Evolutionary conservation across 2,888 invertebrate species (phyloP).

Genomic region (Ectobius pallidus): DNA sequence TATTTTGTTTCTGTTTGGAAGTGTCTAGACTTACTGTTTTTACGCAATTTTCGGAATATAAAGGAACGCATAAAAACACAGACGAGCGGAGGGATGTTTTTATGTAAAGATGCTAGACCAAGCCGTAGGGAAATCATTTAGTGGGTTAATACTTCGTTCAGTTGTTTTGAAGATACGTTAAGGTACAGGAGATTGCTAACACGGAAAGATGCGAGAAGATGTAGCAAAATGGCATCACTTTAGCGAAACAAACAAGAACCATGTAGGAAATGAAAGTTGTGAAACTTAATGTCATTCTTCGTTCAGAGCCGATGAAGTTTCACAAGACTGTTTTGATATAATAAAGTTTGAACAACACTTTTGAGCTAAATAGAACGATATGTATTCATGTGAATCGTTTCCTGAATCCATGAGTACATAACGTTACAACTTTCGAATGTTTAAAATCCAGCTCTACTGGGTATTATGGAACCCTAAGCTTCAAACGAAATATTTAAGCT

Average conservation of each 20-base stretch:
- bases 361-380: no score
- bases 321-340: not conserved
- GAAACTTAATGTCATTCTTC: not conserved
- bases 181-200: not conserved
- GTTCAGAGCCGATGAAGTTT: not conserved
- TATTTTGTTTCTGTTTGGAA: not conserved
- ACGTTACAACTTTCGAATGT: no score
- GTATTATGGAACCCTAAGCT: no score
- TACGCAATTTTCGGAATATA: not conserved
- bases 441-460: no score
- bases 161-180: not conserved
- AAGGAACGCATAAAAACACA: not conserved
- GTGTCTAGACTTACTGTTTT: not conserved
- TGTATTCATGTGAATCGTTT: no score
- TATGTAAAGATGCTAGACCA: not conserved
- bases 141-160: not conserved
- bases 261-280: not conserved
- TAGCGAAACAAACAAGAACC: not conserved
- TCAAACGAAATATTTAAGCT: no score
- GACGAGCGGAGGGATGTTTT: not conserved
- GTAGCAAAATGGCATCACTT: not conserved
- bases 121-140: not conserved
- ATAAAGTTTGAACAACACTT: no score
- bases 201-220: not conserved
- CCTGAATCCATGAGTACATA: no score